Evolutionary conservation across 2,888 invertebrate genomes (phyloP).

Genomic region (Ornithoptera priamus): DNA sequence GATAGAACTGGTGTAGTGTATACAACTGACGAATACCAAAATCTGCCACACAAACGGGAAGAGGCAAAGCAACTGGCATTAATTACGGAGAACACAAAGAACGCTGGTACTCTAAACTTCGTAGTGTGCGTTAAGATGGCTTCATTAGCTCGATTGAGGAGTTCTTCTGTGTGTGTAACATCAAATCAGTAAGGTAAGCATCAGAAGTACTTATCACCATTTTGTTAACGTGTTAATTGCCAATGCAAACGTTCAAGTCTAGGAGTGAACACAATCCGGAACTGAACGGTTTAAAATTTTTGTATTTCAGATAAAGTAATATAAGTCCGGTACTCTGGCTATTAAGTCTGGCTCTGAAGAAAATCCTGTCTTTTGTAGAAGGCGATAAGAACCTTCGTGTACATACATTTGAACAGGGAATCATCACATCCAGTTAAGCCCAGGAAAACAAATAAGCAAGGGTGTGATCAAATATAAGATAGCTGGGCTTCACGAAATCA

Average conservation of each 20-base stretch:
- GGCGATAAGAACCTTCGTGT: no score
- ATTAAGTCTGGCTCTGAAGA: no score
- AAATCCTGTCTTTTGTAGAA: no score
- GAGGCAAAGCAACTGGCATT: conserved; percentile 15
- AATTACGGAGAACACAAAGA: conserved; percentile 22
- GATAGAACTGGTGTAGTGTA: not conserved
- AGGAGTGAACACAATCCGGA: not conserved
- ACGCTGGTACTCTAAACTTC: conserved; percentile 5
- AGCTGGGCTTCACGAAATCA: no score
- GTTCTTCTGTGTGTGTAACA: not conserved
- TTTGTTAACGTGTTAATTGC: conserved; percentile 8
- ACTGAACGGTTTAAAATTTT: not conserved
- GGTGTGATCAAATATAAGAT: no score
- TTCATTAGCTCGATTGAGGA: conserved; percentile 26
- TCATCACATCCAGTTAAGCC: no score
- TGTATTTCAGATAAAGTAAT: not conserved
- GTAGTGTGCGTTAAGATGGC: conserved; percentile 1
- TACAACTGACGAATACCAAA: not conserved
- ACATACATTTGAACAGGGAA: no score
- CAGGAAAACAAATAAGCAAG: no score
- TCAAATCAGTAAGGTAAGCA: not conserved
- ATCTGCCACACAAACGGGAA: conserved; percentile 1
- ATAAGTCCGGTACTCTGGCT: no score
- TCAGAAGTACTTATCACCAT: conserved; percentile 2
- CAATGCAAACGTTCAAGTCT: not conserved